Evolutionary conservation across 2,888 invertebrate genomes (phyloP).

Genomic region (Aleiodes testaceus): DNA sequence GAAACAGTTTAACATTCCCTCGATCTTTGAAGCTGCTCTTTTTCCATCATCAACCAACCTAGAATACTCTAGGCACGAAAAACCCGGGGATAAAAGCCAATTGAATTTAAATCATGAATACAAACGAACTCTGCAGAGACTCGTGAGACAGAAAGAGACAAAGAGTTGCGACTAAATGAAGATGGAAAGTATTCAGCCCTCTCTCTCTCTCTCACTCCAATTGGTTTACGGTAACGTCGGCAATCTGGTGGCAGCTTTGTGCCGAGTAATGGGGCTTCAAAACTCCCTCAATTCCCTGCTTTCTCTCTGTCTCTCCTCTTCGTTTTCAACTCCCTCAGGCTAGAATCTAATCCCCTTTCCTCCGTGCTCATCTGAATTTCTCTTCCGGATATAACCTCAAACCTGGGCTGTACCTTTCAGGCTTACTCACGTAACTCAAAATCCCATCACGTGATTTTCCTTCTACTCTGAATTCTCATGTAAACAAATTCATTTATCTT

Average conservation of each 20-base stretch:
- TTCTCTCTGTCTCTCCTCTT: conserved; percentile 32
- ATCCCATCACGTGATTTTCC: too few species aligned
- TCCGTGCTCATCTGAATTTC: not conserved
- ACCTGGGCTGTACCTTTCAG: not conserved
- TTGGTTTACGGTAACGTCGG: conserved; percentile 62
- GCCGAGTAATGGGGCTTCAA: conserved; percentile 55
- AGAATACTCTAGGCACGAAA: conserved; percentile 57
- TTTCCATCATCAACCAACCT: conserved; percentile 37
- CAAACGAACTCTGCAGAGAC: conserved; percentile 65
- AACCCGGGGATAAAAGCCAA: conserved; percentile 70
- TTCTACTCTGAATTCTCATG: too few species aligned
- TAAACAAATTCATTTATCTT: too few species aligned
- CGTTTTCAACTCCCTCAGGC: conserved; percentile 26
- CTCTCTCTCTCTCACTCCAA: conserved; percentile 15
- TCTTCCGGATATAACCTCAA: not conserved
- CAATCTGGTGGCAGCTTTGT: conserved; percentile 73
- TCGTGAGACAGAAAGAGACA: conserved; percentile 34
- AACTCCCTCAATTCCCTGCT: conserved; percentile 27
- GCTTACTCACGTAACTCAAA: not conserved
- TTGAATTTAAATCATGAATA: conserved; percentile 73
- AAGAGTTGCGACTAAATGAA: conserved; percentile 36
- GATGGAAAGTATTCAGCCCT: conserved; percentile 26
- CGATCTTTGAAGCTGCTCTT: not conserved
- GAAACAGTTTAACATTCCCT: not conserved
- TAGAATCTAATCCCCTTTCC: conserved; percentile 4